phyloP scores from a whole-genome alignment of 2,888 invertebrate species.

The Pollenia griseotomentosa region DNA sequence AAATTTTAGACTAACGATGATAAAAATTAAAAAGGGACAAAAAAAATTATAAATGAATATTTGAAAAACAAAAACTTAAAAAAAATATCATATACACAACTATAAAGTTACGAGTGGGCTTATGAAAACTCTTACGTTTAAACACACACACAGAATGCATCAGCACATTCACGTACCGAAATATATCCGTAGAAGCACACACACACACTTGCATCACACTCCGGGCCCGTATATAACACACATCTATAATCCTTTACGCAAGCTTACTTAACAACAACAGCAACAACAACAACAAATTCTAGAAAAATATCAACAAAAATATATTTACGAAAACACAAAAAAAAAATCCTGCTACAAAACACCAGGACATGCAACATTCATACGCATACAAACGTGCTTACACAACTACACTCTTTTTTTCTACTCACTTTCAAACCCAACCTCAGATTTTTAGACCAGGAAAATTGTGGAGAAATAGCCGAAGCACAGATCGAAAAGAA shows the following conservation, averaged over 20 bases:
- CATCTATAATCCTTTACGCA: constrained; percentile 76
- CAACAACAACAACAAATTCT: constrained; percentile 22
- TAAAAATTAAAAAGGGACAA: constrained; percentile 29
- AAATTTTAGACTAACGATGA: constrained; percentile 57
- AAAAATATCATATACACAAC: constrained; percentile 37
- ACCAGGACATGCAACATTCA: constrained; percentile 47
- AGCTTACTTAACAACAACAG: constrained; percentile 68
- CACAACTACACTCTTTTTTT: background rate
- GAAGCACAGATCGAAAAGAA: constrained; percentile 65
- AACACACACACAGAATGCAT: constrained; percentile 68
- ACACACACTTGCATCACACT: constrained; percentile 65
- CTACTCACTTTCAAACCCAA: constrained; percentile 41
- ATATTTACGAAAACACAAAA: background rate
- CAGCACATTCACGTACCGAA: constrained; percentile 47
- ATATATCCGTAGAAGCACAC: constrained; percentile 58
- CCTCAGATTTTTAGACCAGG: constrained; percentile 16
- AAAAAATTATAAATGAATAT: constrained; percentile 60
- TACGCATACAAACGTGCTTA: background rate
- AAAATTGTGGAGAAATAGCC: constrained; percentile 62
- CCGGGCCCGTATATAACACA: constrained; percentile 39
- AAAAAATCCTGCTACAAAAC: constrained; percentile 59
- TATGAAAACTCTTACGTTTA: constrained; percentile 75
- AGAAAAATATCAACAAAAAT: constrained; percentile 42
- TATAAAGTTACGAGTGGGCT: constrained; percentile 71
- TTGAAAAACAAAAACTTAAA: constrained; percentile 36